Evolutionary conservation across 2,888 invertebrate genomes (phyloP).

Genomic region (Fragum sueziense): DNA sequence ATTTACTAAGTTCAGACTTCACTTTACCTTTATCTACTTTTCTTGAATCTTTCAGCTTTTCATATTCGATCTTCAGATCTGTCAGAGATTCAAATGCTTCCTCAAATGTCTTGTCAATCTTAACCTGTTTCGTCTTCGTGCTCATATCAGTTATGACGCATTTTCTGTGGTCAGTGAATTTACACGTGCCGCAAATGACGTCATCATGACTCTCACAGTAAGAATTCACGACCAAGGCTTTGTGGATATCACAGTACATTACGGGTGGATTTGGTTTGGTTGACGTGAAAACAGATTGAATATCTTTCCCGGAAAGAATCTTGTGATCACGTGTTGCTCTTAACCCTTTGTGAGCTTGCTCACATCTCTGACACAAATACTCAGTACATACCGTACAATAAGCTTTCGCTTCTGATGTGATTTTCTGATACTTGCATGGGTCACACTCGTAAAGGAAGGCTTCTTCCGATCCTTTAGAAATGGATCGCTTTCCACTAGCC

Average conservation of each 20-base stretch:
- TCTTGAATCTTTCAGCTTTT: background rate
- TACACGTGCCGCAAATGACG: background rate
- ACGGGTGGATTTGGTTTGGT: background rate
- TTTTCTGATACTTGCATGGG: background rate
- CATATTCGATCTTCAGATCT: background rate
- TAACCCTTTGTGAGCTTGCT: background rate
- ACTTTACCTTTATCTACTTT: background rate
- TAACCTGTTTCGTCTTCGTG: background rate
- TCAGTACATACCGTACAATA: background rate
- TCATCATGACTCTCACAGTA: conserved; percentile 7
- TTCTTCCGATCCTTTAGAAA: conserved; percentile 8
- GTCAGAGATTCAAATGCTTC: background rate
- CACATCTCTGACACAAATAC: conserved; percentile 8
- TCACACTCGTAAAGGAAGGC: conserved; percentile 1
- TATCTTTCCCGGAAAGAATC: background rate
- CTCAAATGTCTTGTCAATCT: background rate
- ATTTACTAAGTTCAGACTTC: background rate
- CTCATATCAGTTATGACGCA: background rate
- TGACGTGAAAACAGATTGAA: background rate
- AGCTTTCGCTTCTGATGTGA: background rate
- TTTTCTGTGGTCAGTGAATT: background rate
- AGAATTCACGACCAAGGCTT: background rate
- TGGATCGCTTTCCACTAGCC: background rate
- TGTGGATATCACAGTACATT: conserved; percentile 10
- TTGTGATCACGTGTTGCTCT: background rate